phyloP scores from a whole-genome alignment of 1,140 invertebrate species.

The Zelostemma sp. region DNA sequence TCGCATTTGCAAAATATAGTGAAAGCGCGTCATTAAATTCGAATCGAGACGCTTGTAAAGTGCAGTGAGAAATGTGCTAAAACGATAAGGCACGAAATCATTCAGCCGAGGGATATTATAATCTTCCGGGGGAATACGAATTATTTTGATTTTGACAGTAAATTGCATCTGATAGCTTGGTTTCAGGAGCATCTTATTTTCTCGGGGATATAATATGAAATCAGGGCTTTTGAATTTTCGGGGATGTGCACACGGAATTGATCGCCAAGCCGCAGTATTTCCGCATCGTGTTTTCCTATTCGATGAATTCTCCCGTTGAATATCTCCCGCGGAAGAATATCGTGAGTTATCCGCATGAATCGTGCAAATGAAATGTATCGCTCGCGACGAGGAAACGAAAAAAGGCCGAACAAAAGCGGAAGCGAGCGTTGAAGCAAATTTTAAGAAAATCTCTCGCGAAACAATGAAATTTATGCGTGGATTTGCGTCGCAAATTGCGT shows the following conservation, averaged over 20 bases:
- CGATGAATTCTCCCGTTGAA: slow-evolving; percentile 14
- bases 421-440: background rate
- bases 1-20: background rate
- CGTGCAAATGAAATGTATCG: slow-evolving; percentile 7
- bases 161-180: slow-evolving; percentile 6
- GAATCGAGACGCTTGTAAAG: background rate
- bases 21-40: background rate
- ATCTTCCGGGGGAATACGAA: background rate
- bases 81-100: slow-evolving; percentile 1
- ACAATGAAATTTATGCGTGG: too few relatives aligned
- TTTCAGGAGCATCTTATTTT: slow-evolving; percentile 8
- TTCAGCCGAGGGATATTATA: background rate
- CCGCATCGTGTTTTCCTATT: slow-evolving; percentile 13
- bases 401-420: background rate
- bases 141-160: slow-evolving; percentile 9
- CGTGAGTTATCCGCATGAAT: slow-evolving; percentile 5
- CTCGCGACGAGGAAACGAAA: background rate
- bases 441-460: too few relatives aligned
- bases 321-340: slow-evolving; percentile 9
- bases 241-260: slow-evolving; percentile 17
- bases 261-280: slow-evolving; percentile 10
- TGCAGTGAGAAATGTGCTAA: background rate
- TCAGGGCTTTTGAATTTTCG: slow-evolving; percentile 18
- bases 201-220: slow-evolving; percentile 15
- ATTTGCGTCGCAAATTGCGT: too few relatives aligned